phyloP scores from a whole-genome alignment of 2,113 vertebrate genomes.

The Lepisosteus osseus region DNA sequence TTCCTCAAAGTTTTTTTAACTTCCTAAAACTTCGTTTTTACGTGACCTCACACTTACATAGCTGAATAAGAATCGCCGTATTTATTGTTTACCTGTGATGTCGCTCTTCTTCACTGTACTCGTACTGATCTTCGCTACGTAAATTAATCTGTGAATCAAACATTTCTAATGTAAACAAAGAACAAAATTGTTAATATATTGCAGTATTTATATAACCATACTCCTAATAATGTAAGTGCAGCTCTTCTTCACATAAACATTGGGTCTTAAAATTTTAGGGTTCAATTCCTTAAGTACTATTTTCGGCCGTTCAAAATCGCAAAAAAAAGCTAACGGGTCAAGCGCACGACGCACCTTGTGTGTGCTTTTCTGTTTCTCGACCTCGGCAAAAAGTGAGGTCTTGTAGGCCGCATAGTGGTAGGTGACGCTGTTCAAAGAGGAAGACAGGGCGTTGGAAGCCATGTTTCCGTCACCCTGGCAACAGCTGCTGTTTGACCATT shows the following conservation, averaged over 20 bases:
- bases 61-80: no score
- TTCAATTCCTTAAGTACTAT: no score
- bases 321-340: no score
- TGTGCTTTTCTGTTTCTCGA: slow-evolving; percentile 10
- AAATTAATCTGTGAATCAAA: slow-evolving; percentile 26
- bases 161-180: slow-evolving; percentile 11
- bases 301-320: no score
- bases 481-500: no score
- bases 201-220: no score
- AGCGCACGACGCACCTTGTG: slow-evolving; percentile 12
- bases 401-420: slow-evolving; percentile 12
- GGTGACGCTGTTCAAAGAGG: neutral
- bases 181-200: neutral
- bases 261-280: no score
- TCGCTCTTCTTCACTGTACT: neutral
- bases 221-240: no score
- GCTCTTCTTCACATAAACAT: no score
- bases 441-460: neutral
- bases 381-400: slow-evolving; percentile 21
- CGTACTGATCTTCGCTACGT: slow-evolving; percentile 12
- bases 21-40: no score
- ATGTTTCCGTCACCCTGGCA: neutral
- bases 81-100: slow-evolving; percentile 15
- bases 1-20: no score
- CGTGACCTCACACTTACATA: no score